Base-by-base conservation (phyloP, 2,797 vertebrate genomes). In the Anisognathus igniventris region DNA sequence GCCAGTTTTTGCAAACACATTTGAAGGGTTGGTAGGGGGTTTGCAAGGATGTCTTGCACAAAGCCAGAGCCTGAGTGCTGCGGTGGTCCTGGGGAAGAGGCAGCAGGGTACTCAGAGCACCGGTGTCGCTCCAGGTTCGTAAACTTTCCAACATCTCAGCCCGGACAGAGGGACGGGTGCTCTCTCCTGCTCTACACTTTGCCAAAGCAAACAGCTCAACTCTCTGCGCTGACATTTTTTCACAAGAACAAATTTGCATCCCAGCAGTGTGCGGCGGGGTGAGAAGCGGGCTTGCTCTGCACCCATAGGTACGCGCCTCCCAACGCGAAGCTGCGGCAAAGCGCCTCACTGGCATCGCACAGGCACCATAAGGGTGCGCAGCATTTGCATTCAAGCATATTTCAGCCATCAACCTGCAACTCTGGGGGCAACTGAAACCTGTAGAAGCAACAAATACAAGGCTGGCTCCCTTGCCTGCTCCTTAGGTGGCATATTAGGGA, bases 211-310 rank as follows among this genome's bases (percentile, higher is more conserved):
- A 67, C 42, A 82, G 77, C 91, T 81, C 93, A 85, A 61, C 57
- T 76, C 68, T 40, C 28, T 3, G 62, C 2, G 10, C 68, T 93
- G 88, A 96, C 77, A 50, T 92, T 92, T 94, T 88, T 93, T 95
- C 94, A 87, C 93, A 67, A 91, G 89, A 93, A 91, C 64, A 83
- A 85, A 92, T 94, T 80, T 92, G 88, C 91, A 92, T 88, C 81
- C 47, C 67, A 87, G 94, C 86, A 93, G 88, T 4, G 14, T 28
- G 71, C 8, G 10, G 71, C 33, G 1, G 88, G 83, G 92, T 75
- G 92, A 93, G 92, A 92, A 93, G 67, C 27, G 23, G 86, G 81
- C 88, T 91, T 37, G 48, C 84, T 95, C 91, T 4, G 4, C 92
- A 92, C 93, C 65, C 86, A 81, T 71, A 94, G 93, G 88, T 95